Conservation (phyloP, 1,140 invertebrate genomes). For the Tachypleus tridentatus region DNA sequence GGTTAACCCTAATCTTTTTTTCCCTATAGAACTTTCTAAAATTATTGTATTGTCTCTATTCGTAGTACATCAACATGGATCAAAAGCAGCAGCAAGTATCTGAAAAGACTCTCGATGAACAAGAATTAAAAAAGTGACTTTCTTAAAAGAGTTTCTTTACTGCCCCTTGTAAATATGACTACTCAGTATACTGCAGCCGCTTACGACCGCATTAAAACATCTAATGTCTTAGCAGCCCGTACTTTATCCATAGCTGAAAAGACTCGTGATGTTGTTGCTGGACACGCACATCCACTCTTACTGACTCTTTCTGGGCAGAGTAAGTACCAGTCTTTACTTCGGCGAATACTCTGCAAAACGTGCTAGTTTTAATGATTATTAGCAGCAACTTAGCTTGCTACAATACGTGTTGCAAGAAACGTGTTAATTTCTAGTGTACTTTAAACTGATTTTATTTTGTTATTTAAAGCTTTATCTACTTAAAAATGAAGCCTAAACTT, state of each 20-base stretch:
- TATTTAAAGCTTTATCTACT: too few species aligned
- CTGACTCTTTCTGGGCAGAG: constrained; percentile 18
- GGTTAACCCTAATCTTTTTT: background rate
- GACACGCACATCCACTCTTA: constrained; percentile 17
- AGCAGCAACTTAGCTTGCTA: too few species aligned
- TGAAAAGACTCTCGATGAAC: background rate
- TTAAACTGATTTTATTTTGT: too few species aligned
- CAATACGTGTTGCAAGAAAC: too few species aligned
- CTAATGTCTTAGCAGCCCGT: constrained; percentile 14
- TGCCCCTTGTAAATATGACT: constrained; percentile 17
- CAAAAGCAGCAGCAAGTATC: background rate
- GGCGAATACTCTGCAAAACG: too few species aligned
- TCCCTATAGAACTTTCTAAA: background rate
- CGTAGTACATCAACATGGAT: too few species aligned
- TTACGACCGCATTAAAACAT: constrained; percentile 17
- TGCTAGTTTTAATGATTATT: too few species aligned
- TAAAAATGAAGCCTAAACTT: too few species aligned
- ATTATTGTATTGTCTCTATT: too few species aligned
- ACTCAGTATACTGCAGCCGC: constrained; percentile 15
- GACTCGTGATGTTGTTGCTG: constrained; percentile 14
- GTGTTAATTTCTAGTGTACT: too few species aligned
- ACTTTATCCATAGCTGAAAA: constrained; percentile 21
- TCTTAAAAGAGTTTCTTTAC: constrained; percentile 13
- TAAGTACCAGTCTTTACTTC: constrained; percentile 2
- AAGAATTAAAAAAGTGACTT: constrained; percentile 17